A percentile compares a stretch with the other conserved stretches of the same genome.
Evolutionary conservation across 2,113 vertebrate genomes (phyloP).

Genomic region (Nematolebias whitei): DNA sequence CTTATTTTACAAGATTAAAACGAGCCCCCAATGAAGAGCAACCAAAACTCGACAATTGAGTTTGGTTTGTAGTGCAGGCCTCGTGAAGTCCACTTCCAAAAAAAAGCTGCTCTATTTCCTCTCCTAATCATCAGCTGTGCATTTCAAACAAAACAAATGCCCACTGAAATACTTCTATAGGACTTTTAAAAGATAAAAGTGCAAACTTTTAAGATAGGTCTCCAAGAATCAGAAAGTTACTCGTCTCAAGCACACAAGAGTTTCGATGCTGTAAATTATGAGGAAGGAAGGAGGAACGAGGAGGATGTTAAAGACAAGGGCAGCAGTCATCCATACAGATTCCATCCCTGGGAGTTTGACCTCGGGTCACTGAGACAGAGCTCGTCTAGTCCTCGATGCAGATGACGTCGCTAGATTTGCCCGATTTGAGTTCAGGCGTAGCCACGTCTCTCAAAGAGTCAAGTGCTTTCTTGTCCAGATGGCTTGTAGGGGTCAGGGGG

Average conservation of each 20-base stretch:
- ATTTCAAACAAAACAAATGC: slow-evolving; percentile 55
- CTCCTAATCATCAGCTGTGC: slow-evolving; percentile 35
- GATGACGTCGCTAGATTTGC: slow-evolving; percentile 78
- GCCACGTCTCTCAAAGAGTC: slow-evolving; percentile 79
- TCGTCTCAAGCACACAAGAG: slow-evolving; percentile 39
- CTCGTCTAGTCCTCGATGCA: slow-evolving; percentile 77
- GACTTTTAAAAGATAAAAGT: slow-evolving; percentile 74
- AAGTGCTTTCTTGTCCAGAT: slow-evolving; percentile 81
- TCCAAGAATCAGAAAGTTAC: slow-evolving; percentile 54
- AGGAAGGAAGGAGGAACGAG: slow-evolving; percentile 36
- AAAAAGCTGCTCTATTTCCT: slow-evolving; percentile 33
- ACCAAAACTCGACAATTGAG: slow-evolving; percentile 30
- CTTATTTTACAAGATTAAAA: slow-evolving; percentile 42
- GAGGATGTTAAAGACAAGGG: slow-evolving; percentile 26
- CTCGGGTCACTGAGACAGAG: slow-evolving; percentile 41
- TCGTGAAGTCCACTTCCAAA: slow-evolving; percentile 35
- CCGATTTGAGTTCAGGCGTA: slow-evolving; percentile 77
- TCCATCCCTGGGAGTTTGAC: slow-evolving; percentile 63
- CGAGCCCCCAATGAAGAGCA: slow-evolving; percentile 24
- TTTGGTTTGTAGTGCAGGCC: slow-evolving; percentile 26
- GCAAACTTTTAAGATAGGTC: slow-evolving; percentile 75
- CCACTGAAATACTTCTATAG: slow-evolving; percentile 56
- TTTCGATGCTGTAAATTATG: slow-evolving; percentile 33
- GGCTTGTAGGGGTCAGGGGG: slow-evolving; percentile 72
- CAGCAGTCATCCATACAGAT: slow-evolving; percentile 40